Conservation (phyloP, 1,140 invertebrate species). For the Batillaria attramentaria region DNA sequence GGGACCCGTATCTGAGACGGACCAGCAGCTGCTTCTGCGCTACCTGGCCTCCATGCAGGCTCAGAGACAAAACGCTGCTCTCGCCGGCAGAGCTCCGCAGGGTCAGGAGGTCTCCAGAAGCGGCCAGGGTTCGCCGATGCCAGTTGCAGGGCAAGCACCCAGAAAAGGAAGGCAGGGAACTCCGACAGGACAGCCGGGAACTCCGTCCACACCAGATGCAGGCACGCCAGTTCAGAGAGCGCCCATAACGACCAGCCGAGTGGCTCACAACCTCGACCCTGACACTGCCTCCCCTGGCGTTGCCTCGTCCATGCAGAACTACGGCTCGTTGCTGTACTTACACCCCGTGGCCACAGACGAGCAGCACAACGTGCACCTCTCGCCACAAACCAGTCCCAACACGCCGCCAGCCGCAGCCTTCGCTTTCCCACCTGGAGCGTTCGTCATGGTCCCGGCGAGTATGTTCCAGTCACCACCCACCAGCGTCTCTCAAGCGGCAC, state of each 20-base stretch:
- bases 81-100: no score
- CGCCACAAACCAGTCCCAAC: neutral
- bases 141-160: neutral
- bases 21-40: slow-evolving; percentile 10
- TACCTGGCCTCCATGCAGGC: neutral
- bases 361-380: neutral
- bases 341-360: neutral
- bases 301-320: neutral
- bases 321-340: neutral
- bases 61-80: neutral
- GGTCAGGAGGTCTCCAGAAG: neutral
- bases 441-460: neutral
- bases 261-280: neutral
- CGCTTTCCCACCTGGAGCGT: neutral
- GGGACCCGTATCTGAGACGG: slow-evolving; percentile 4
- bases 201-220: neutral
- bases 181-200: neutral
- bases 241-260: neutral
- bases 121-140: neutral
- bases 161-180: neutral
- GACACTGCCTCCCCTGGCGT: neutral
- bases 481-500: neutral
- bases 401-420: neutral
- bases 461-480: no score
- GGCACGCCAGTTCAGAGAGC: neutral